These are phyloP conservation scores for Drosophila eugracilis DNA, from an alignment of 1,140 invertebrate species.

Conservation along the genomic window DNA sequence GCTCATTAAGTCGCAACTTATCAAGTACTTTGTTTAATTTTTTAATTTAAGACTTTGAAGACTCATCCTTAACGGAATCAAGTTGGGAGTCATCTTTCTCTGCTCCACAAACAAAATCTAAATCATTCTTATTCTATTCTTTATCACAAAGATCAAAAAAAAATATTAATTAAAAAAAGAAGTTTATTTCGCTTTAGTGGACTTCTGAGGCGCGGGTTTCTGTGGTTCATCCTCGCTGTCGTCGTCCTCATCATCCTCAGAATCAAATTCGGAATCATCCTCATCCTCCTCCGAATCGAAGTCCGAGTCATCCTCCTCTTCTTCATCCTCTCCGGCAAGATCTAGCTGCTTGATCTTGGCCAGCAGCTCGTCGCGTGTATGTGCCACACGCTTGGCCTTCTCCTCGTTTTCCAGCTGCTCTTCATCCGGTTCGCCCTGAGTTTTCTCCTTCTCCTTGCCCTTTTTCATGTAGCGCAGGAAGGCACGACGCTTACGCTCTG, in stretches of 20 bases:
- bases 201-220: neutral
- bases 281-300: constrained; percentile 34
- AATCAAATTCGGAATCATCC: constrained; percentile 53
- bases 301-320: constrained; percentile 34
- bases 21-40: too few relatives aligned
- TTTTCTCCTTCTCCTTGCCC: constrained; percentile 54
- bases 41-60: too few relatives aligned
- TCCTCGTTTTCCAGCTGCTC: constrained; percentile 46
- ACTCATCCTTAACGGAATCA: too few relatives aligned
- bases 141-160: too few relatives aligned
- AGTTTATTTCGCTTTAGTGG: constrained; percentile 37
- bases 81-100: too few relatives aligned
- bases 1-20: too few relatives aligned
- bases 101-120: too few relatives aligned
- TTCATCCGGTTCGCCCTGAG: constrained; percentile 17
- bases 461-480: constrained; percentile 87
- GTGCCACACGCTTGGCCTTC: constrained; percentile 56
- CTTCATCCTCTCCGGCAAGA: constrained; percentile 71
- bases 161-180: constrained; percentile 3
- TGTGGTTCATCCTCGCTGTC: constrained; percentile 32
- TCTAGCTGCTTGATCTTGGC: constrained; percentile 85
- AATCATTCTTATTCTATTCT: too few relatives aligned
- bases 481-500: constrained; percentile 88
- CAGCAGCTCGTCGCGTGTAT: constrained; percentile 78
- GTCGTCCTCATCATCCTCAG: constrained; percentile 31